These are phyloP conservation scores for Tribolium castaneum DNA, from an alignment of 1,140 invertebrate genomes.

Conservation along the genomic window DNA sequence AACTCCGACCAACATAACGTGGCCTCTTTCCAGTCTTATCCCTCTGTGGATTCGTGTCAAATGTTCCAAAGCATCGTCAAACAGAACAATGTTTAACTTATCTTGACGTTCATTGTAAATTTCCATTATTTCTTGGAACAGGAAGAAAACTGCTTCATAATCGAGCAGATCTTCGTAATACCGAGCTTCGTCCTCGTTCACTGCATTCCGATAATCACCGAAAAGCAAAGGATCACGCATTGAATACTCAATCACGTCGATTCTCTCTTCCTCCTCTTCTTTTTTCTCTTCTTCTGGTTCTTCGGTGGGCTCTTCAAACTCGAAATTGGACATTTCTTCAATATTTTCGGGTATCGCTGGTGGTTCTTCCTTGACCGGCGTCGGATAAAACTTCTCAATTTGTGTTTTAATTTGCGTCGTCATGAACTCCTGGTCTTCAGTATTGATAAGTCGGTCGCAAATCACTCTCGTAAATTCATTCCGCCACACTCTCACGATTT, in stretches of 20 bases:
- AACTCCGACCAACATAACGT: slow-evolving; percentile 86
- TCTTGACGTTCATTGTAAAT: slow-evolving; percentile 81
- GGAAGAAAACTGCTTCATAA: slow-evolving; percentile 84
- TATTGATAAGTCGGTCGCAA: slow-evolving; percentile 84
- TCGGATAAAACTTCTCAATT: slow-evolving; percentile 66
- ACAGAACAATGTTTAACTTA: slow-evolving; percentile 84
- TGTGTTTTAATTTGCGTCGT: slow-evolving; percentile 65
- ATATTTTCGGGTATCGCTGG: slow-evolving; percentile 23
- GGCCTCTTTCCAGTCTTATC: slow-evolving; percentile 84
- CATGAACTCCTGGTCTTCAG: slow-evolving; percentile 69
- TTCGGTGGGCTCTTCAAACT: slow-evolving; percentile 48
- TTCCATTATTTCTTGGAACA: slow-evolving; percentile 90
- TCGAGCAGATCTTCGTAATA: slow-evolving; percentile 91
- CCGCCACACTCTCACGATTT: slow-evolving; percentile 86
- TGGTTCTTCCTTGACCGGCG: slow-evolving; percentile 37
- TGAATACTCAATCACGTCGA: slow-evolving; percentile 74
- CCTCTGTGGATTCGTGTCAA: slow-evolving; percentile 86
- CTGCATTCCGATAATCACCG: slow-evolving; percentile 84
- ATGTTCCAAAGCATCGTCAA: slow-evolving; percentile 91
- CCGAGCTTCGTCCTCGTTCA: slow-evolving; percentile 79
- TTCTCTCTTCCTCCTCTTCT: slow-evolving; percentile 60
- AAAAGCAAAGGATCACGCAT: slow-evolving; percentile 86
- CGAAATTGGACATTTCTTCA: slow-evolving; percentile 49
- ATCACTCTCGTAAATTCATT: slow-evolving; percentile 90
- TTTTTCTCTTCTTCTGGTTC: slow-evolving; percentile 61